Evolutionary conservation across 1,140 invertebrate genomes (phyloP).

Genomic region (Aethina tumida): DNA sequence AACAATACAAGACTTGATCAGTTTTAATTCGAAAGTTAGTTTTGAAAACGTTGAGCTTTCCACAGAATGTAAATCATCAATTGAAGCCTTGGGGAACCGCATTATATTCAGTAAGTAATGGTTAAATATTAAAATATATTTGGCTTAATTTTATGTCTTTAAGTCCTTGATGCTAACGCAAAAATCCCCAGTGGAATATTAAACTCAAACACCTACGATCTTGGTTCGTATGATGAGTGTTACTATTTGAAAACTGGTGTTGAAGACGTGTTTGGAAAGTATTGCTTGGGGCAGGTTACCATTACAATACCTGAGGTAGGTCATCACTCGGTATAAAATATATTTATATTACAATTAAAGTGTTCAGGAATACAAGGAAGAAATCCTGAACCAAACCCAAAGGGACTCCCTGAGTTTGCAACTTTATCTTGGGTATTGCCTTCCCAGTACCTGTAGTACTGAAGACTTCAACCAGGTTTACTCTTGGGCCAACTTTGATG

Average conservation of each 20-base stretch:
- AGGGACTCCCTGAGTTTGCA: no score
- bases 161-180: slow-evolving; percentile 7
- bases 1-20: no score
- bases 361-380: no score
- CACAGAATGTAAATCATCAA: no score
- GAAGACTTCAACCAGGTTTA: background rate
- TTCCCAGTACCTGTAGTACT: background rate
- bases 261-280: slow-evolving; percentile 1
- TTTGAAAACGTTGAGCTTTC: no score
- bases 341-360: background rate
- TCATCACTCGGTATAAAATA: background rate
- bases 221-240: slow-evolving; percentile 8
- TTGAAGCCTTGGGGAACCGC: no score
- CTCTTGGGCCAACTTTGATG: background rate
- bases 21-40: no score
- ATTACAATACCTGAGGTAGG: slow-evolving; percentile 5
- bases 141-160: no score
- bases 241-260: background rate
- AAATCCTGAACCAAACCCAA: no score
- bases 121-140: no score
- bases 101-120: no score
- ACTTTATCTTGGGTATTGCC: slow-evolving; percentile 6
- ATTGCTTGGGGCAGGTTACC: background rate
- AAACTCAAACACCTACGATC: slow-evolving; percentile 2
- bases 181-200: slow-evolving; percentile 8